A percentile compares a stretch with the other conserved stretches of the same genome.
Conservation (phyloP, 2,888 invertebrate genomes). For the Stictocephala bisonia region DNA sequence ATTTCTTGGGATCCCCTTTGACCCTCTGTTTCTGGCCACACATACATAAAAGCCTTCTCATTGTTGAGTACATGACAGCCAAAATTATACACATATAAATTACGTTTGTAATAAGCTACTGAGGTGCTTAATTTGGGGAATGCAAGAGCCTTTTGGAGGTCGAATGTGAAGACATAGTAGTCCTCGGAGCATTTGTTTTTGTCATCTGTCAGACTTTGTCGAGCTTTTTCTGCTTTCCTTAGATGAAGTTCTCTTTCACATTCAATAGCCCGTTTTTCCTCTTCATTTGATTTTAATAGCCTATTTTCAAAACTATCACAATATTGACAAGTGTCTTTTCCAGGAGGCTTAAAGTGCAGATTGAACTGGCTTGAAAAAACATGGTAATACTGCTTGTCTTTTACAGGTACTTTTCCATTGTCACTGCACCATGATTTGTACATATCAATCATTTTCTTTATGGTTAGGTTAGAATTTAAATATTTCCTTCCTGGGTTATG, state of each 20-base stretch:
- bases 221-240: slow-evolving; percentile 15
- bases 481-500: no score
- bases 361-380: background rate
- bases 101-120: slow-evolving; percentile 43
- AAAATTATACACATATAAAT: slow-evolving; percentile 59
- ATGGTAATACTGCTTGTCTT: slow-evolving; percentile 11
- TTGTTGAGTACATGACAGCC: slow-evolving; percentile 59
- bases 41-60: slow-evolving; percentile 58
- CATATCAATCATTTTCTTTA: no score
- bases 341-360: slow-evolving; percentile 18
- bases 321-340: slow-evolving; percentile 4
- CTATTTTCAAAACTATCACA: no score
- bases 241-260: slow-evolving; percentile 26
- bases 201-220: slow-evolving; percentile 18
- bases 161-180: slow-evolving; percentile 25
- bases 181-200: background rate
- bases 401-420: background rate
- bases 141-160: slow-evolving; percentile 18
- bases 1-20: slow-evolving; percentile 36
- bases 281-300: no score
- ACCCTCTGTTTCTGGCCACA: slow-evolving; percentile 58
- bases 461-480: no score
- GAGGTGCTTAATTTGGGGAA: slow-evolving; percentile 27
- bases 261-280: background rate
- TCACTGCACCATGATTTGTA: no score